Base-by-base conservation (phyloP, 2,797 vertebrate species). In the Gobio occitaniae region DNA sequence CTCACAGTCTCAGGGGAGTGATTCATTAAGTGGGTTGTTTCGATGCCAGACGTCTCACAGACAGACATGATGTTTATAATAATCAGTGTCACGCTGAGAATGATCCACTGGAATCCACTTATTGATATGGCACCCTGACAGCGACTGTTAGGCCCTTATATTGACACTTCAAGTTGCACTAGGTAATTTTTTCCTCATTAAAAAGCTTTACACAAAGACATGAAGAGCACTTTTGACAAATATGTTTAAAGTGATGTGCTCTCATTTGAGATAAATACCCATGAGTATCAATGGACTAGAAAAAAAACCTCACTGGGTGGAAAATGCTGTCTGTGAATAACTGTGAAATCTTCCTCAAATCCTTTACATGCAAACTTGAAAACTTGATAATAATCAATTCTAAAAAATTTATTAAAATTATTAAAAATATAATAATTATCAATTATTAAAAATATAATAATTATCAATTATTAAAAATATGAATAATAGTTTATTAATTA, bases 21-120 rank as follows among this genome's bases (percentile, higher is more conserved):
- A 78, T 81, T 89, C 74, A 82, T 87, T 89, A 83, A 66, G 76
- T 86, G 83, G 59, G 59, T 48, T 61, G 50, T 75, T 54, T 78
- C 32, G 7, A 65, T 87, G 88, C 78, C 86, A 84, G 84, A 48
- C 19, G 15, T 50, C 75, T 66, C 48, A 59, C 65, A 71, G 61
- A 70, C 59, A 75, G 70, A 50, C 78, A 72, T 78, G 84, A 44
- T 74, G 84, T 86, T 86, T 83, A 84, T 83, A 78, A 74, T 72
- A 61, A 70, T 63, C 69, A 76, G 72, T 71, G 54, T 76, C 71
- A 41, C 5, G 59, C 82, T 48, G 54, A 71, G 44, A 77, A 17
- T 21, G 29, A 80, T 61, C 16, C 72, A 25, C 69, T 71, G 65
- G 61, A 84, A 75, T 61, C 50, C 70, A 75, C 77, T 72, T 80